phyloP scores from a whole-genome alignment of 1,140 invertebrate species.

The Heliothis virescens region DNA sequence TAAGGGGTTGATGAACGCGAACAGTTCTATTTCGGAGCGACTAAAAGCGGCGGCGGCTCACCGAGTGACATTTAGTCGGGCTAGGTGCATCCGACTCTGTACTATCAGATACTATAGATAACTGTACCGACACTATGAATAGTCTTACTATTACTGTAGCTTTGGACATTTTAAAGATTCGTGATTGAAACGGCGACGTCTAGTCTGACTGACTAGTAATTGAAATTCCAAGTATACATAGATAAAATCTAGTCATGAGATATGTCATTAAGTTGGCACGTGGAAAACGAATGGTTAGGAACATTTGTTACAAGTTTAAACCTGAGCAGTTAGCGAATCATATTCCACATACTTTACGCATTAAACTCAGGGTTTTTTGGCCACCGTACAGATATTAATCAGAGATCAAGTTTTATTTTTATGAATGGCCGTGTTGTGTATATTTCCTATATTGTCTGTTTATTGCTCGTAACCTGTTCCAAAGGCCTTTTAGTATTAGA shows the following conservation, averaged over 20 bases:
- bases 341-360: background rate
- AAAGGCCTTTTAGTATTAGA: constrained; percentile 36
- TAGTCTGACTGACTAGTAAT: background rate
- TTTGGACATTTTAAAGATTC: constrained; percentile 30
- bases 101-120: constrained; percentile 71
- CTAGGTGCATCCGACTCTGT: constrained; percentile 80
- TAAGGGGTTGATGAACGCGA: constrained; percentile 83
- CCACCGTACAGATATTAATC: constrained; percentile 29
- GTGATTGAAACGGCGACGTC: constrained; percentile 4
- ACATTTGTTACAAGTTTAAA: background rate
- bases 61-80: constrained; percentile 83
- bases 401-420: constrained; percentile 27
- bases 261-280: background rate
- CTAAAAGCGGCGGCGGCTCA: constrained; percentile 80
- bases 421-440: constrained; percentile 35
- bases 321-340: background rate
- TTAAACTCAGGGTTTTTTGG: constrained; percentile 20
- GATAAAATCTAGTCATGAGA: background rate
- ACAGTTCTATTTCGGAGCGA: constrained; percentile 81
- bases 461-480: constrained; percentile 40
- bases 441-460: constrained; percentile 31
- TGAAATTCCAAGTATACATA: background rate
- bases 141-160: constrained; percentile 39
- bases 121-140: constrained; percentile 58
- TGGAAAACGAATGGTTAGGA: background rate